A percentile compares a stretch with the other conserved stretches of the same genome.
Evolutionary conservation across 2,113 vertebrate genomes (phyloP).

Genomic region (Sorex araneus): DNA sequence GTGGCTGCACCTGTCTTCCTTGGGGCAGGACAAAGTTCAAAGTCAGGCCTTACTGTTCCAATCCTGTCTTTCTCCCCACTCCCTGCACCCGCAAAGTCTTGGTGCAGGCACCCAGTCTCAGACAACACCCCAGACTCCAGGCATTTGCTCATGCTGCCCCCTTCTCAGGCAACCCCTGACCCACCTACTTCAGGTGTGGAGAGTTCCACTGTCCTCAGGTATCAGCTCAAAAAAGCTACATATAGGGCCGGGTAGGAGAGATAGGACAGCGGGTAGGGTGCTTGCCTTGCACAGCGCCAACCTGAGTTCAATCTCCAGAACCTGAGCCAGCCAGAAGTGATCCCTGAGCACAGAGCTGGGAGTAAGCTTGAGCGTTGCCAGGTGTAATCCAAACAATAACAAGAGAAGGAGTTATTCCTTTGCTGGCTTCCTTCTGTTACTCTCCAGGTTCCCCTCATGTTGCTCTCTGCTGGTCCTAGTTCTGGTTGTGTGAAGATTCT

Average conservation of each 20-base stretch:
- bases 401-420: too few relatives aligned
- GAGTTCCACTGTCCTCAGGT: not conserved
- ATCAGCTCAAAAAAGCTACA: not conserved
- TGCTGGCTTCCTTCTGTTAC: too few relatives aligned
- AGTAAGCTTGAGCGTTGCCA: too few relatives aligned
- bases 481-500: not conserved
- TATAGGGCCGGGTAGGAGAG: too few relatives aligned
- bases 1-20: not conserved
- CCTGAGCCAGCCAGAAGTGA: too few relatives aligned
- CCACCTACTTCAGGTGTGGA: not conserved
- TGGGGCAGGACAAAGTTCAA: not conserved
- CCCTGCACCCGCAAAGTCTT: not conserved
- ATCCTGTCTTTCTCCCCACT: not conserved
- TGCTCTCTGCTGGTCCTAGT: accelerated
- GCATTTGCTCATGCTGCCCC: not conserved
- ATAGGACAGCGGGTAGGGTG: too few relatives aligned
- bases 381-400: too few relatives aligned
- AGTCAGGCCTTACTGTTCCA: too few relatives aligned
- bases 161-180: not conserved
- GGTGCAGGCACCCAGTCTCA: not conserved
- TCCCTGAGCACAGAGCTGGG: too few relatives aligned
- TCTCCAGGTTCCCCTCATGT: accelerated
- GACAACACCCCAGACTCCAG: not conserved
- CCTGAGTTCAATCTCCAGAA: too few relatives aligned
- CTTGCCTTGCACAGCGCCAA: too few relatives aligned